Conservation (phyloP, 2,888 invertebrate genomes). For the Temnothorax ravouxi region DNA sequence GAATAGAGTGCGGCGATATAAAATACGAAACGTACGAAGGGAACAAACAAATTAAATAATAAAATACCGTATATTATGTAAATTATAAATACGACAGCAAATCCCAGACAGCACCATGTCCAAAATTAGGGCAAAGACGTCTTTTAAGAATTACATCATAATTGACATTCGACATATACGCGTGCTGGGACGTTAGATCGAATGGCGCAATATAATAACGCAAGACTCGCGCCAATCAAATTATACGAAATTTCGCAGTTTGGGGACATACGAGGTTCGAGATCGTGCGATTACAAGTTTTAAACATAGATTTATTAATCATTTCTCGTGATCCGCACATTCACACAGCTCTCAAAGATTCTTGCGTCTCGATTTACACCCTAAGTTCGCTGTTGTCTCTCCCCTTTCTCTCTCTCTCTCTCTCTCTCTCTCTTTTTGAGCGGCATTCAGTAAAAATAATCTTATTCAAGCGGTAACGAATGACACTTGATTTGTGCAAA, state of each 20-base stretch:
- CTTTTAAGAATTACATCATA: no score
- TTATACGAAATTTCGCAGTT: neutral
- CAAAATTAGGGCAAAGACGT: no score
- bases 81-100: neutral
- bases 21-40: neutral
- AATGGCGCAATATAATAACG: neutral
- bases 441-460: slow-evolving; percentile 84
- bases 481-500: slow-evolving; percentile 82
- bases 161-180: no score
- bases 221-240: neutral
- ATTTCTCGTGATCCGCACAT: slow-evolving; percentile 82
- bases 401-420: slow-evolving; percentile 20
- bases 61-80: neutral
- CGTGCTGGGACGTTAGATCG: no score
- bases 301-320: slow-evolving; percentile 85
- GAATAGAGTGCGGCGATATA: neutral
- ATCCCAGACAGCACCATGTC: no score
- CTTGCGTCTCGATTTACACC: slow-evolving; percentile 71
- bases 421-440: slow-evolving; percentile 81
- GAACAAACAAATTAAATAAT: neutral
- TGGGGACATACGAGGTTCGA: neutral
- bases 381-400: slow-evolving; percentile 41
- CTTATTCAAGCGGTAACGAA: slow-evolving; percentile 81
- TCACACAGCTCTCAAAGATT: slow-evolving; percentile 78
- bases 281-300: slow-evolving; percentile 73